phyloP scores from a whole-genome alignment of 2,797 vertebrate genomes.

The Gymnodraco acuticeps region DNA sequence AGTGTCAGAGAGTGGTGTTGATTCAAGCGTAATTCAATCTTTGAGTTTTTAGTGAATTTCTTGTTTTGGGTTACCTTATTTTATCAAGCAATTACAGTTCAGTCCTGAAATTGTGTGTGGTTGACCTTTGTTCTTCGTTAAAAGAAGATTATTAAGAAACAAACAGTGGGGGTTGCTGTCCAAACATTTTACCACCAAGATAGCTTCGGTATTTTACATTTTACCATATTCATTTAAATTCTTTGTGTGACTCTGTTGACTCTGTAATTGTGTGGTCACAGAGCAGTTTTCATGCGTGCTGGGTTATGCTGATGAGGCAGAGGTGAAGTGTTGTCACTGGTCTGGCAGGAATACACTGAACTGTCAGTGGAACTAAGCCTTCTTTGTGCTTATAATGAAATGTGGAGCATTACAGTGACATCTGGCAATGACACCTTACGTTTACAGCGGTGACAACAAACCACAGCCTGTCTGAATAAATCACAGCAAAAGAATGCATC shows the following conservation, averaged over 20 bases:
- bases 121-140: not conserved
- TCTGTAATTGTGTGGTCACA: constrained; percentile 23
- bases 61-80: not conserved
- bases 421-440: constrained; percentile 55
- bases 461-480: constrained; percentile 32
- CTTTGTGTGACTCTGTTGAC: constrained; percentile 12
- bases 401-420: constrained; percentile 43
- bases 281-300: constrained; percentile 22
- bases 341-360: constrained; percentile 46
- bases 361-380: constrained; percentile 46
- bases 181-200: not conserved
- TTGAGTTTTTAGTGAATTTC: not conserved
- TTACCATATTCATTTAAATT: not conserved
- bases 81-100: not conserved
- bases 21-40: not conserved
- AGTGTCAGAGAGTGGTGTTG: not conserved
- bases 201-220: not conserved
- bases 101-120: not conserved
- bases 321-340: constrained; percentile 41
- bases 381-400: constrained; percentile 63
- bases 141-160: constrained; percentile 1
- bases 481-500: constrained; percentile 54
- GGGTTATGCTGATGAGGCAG: constrained; percentile 31
- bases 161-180: not conserved
- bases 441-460: constrained; percentile 52